phyloP scores from a whole-genome alignment of 1,140 invertebrate species.

The Dinoponera quadriceps region DNA sequence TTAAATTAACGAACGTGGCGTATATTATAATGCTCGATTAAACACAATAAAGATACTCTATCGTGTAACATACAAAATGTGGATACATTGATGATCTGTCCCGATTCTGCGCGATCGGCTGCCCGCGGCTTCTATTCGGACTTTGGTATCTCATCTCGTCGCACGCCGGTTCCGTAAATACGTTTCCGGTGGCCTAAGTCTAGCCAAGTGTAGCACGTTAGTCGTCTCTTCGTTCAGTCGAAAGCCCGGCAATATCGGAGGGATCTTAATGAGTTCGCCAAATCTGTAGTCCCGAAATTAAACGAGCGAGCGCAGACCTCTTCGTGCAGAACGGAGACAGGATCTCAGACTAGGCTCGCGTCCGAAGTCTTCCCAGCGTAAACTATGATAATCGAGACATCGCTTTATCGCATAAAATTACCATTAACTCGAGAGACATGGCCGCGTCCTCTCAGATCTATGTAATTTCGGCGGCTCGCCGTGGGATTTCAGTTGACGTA shows the following conservation, averaged over 20 bases:
- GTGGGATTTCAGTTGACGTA: slow-evolving; percentile 53
- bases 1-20: slow-evolving; percentile 74
- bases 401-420: slow-evolving; percentile 72
- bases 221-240: not conserved
- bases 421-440: slow-evolving; percentile 64
- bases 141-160: slow-evolving; percentile 55
- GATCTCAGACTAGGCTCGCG: slow-evolving; percentile 81
- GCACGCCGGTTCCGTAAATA: not conserved
- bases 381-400: slow-evolving; percentile 62
- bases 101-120: slow-evolving; percentile 65
- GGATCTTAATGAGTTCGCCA: slow-evolving; percentile 63
- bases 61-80: slow-evolving; percentile 65
- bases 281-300: slow-evolving; percentile 7
- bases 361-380: slow-evolving; percentile 73
- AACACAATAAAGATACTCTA: slow-evolving; percentile 63
- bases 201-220: not conserved
- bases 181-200: no score
- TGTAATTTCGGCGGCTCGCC: slow-evolving; percentile 47
- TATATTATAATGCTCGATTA: slow-evolving; percentile 69
- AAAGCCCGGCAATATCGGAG: not conserved
- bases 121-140: slow-evolving; percentile 22
- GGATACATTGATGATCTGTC: slow-evolving; percentile 73
- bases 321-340: slow-evolving; percentile 75
- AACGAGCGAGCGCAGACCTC: slow-evolving; percentile 41
- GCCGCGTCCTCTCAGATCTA: slow-evolving; percentile 73